Conservation (phyloP, 2,797 vertebrate genomes). For the Capromys pilorides region DNA sequence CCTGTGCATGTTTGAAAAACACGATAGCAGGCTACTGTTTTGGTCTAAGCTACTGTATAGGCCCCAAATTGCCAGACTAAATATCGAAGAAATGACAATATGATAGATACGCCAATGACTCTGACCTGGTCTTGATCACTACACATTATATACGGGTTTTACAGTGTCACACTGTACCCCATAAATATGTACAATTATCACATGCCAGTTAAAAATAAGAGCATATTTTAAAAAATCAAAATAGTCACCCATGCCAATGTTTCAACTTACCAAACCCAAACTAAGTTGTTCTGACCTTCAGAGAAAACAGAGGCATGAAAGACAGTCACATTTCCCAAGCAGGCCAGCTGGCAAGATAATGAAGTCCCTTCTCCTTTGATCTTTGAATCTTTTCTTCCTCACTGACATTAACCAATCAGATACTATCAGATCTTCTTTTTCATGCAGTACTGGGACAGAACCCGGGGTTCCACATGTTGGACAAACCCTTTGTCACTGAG, state of each 20-base stretch:
- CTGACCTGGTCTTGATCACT: background rate
- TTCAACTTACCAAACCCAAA: background rate
- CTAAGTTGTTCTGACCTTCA: background rate
- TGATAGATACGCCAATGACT: background rate
- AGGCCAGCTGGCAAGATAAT: background rate
- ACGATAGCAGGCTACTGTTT: background rate
- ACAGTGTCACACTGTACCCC: background rate
- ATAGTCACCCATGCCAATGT: background rate
- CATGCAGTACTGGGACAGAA: background rate
- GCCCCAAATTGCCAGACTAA: background rate
- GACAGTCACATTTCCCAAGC: background rate
- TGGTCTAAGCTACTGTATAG: background rate
- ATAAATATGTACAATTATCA: background rate
- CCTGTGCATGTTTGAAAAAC: background rate
- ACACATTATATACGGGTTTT: background rate
- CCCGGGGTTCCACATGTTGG: background rate
- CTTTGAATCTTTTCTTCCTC: background rate
- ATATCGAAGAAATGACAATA: background rate
- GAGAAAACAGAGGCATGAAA: background rate
- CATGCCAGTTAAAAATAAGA: background rate
- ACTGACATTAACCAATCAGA: background rate
- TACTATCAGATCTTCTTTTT: background rate
- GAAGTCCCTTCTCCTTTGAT: background rate
- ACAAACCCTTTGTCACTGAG: background rate
- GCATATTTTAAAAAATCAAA: background rate